These are phyloP conservation scores for Cherax destructor DNA, from an alignment of 1,140 invertebrate genomes.

Conservation along the genomic window DNA sequence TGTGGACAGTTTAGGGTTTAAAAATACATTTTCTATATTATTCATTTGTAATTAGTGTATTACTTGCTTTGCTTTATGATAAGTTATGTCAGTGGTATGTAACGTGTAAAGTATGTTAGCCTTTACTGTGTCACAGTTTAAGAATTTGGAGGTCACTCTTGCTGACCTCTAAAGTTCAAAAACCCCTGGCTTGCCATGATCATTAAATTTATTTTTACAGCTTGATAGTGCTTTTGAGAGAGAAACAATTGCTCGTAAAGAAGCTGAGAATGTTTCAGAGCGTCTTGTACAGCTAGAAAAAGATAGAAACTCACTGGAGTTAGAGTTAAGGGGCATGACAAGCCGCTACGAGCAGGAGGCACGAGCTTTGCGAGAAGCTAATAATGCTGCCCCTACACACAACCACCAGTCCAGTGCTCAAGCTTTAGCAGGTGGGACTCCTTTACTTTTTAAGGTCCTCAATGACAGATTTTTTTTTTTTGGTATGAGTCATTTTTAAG, in stretches of 20 bases:
- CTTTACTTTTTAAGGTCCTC: too few relatives aligned
- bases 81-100: too few relatives aligned
- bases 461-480: too few relatives aligned
- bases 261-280: slow-evolving; percentile 87
- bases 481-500: too few relatives aligned
- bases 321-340: slow-evolving; percentile 91
- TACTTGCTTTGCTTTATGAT: too few relatives aligned
- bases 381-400: slow-evolving; percentile 50
- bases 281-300: slow-evolving; percentile 91
- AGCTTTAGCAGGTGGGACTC: slow-evolving; percentile 58
- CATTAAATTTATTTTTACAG: slow-evolving; percentile 76
- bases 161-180: not conserved
- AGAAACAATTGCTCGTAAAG: slow-evolving; percentile 83
- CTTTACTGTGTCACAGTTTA: too few relatives aligned
- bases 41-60: too few relatives aligned
- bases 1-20: too few relatives aligned
- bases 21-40: too few relatives aligned
- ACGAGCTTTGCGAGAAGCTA: slow-evolving; percentile 66
- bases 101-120: too few relatives aligned
- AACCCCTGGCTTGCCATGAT: not conserved
- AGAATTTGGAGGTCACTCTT: not conserved
- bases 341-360: slow-evolving; percentile 86
- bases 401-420: slow-evolving; percentile 64
- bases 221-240: slow-evolving; percentile 82
- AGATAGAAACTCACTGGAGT: slow-evolving; percentile 87